Conservation (phyloP, 2,113 vertebrate species). For the Notarius quadriscutis region DNA sequence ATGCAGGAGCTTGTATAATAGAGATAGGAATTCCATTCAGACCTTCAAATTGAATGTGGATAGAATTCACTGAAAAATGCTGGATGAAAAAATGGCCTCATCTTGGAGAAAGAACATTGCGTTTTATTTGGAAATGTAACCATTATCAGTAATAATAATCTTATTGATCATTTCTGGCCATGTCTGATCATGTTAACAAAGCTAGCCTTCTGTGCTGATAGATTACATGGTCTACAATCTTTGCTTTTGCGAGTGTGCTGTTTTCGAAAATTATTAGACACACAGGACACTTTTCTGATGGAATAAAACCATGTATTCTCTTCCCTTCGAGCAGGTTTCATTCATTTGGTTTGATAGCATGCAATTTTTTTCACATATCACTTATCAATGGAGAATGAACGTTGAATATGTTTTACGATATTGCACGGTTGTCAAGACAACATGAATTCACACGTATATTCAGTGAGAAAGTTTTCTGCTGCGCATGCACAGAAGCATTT, state of each 20-base stretch:
- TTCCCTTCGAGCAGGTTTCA: too few relatives aligned
- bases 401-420: too few relatives aligned
- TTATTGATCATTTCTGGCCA: neutral
- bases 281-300: too few relatives aligned
- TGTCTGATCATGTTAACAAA: neutral
- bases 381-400: too few relatives aligned
- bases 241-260: neutral
- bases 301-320: too few relatives aligned
- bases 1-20: neutral
- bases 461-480: too few relatives aligned
- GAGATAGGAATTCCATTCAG: neutral
- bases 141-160: neutral
- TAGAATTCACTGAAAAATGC: neutral
- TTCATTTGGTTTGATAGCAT: too few relatives aligned
- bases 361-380: too few relatives aligned
- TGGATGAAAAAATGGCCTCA: neutral
- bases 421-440: too few relatives aligned
- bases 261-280: too few relatives aligned
- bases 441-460: too few relatives aligned
- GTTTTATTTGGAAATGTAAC: neutral
- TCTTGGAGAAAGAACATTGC: neutral
- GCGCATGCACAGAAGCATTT: too few relatives aligned
- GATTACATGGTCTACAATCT: neutral
- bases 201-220: neutral
- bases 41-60: neutral